Percentiles rank a stretch among this genome's conserved stretches.
Conservation (phyloP, 2,113 vertebrate genomes). For the Gymnarchus niloticus region DNA sequence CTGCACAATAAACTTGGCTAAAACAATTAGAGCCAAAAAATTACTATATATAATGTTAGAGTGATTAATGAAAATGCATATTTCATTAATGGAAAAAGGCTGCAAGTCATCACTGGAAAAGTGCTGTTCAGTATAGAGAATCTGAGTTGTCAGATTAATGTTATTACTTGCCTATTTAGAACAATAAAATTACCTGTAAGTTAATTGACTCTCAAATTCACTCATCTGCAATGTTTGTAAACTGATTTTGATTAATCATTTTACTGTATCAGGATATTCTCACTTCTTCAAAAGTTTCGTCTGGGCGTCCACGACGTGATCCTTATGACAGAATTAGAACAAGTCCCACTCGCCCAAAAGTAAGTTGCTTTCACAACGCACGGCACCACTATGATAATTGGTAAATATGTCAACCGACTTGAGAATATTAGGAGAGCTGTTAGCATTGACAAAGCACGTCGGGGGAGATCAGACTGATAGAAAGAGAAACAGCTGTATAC, state of each 20-base stretch:
- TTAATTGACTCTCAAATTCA: background rate
- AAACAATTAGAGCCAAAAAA: too few relatives aligned
- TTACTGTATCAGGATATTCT: conserved; percentile 52
- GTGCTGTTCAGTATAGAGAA: background rate
- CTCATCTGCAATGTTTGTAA: background rate
- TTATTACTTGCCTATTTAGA: background rate
- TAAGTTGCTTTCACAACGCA: conserved; percentile 24
- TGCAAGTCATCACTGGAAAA: background rate
- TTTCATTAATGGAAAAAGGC: background rate
- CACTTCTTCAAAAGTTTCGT: conserved; percentile 58
- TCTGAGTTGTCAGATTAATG: background rate
- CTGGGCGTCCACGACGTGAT: conserved; percentile 61
- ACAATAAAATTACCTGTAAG: background rate
- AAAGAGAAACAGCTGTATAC: background rate
- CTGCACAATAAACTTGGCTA: too few relatives aligned
- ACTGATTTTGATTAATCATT: background rate
- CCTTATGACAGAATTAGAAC: conserved; percentile 62
- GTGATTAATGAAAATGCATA: too few relatives aligned
- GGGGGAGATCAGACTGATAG: background rate
- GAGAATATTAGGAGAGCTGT: background rate
- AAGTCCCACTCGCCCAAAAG: conserved; percentile 55
- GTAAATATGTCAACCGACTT: background rate
- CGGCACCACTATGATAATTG: background rate
- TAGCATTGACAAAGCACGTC: background rate
- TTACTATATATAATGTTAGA: too few relatives aligned